Evolutionary conservation across 2,113 vertebrate genomes (phyloP), one percentile per base, ranked within the genome.

Genomic region (Pantherophis guttatus): DNA sequence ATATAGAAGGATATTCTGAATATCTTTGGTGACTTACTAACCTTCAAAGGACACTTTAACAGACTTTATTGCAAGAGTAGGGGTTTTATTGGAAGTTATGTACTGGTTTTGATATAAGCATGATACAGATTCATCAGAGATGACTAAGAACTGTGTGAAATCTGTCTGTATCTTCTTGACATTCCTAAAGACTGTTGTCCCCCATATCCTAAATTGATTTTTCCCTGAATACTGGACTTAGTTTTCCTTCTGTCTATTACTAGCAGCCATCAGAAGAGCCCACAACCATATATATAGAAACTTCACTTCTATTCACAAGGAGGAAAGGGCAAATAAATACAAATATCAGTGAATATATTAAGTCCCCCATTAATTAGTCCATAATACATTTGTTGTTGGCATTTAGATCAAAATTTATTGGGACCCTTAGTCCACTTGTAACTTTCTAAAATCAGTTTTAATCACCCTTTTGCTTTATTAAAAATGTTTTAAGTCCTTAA

Each of bases 1-100:
- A 55, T 59, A 44, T 95, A 57, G 59, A 86, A 91, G 12, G 23
- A 65, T 53, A 94, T 95, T 96, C 24, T 89, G 89, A 93, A 3
- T 91, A 57, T 87, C 95, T 65, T 94, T 44, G 39, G 90, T 85
- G n/a, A 17, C 39, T 92, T 65, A 75, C 65, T 94, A 59, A 90
- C 89, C 54, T 95, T 95, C 91, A 44, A 0, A 8, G 91, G 88
- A 89, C 87, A 93, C 44, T 13, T 54, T 93, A 90, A 94, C 26
- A 3, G 88, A 90, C 89, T 95, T 91, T 87, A 87, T 26, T 93
- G 89, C 50, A 94, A 87, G 87, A 52, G 54, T 93, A 55, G 87
- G 88, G 17, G 1, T 85, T 24, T 87, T 93, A 59, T 95, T 58
- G 93, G 93, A 65, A 48, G 39, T 85, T 24, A 85, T 48, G 8